A percentile compares a stretch with the other conserved stretches of the same genome.
Evolutionary conservation across 2,113 vertebrate species (phyloP).

Genomic region (Malurus melanocephalus): DNA sequence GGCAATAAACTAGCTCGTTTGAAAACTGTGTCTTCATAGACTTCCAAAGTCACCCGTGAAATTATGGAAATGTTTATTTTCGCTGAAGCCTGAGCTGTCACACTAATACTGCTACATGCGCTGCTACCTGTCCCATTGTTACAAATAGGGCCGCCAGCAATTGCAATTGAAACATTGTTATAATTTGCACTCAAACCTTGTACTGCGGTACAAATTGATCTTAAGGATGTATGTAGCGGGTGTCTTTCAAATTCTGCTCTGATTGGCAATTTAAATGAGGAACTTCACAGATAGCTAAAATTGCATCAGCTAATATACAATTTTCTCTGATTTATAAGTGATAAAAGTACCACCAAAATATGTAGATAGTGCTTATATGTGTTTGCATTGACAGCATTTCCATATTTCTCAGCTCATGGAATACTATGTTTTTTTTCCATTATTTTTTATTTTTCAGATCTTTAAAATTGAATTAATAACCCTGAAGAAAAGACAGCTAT

Average conservation of each 20-base stretch:
- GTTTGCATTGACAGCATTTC: background rate
- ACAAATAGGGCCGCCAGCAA: background rate
- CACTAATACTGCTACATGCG: background rate
- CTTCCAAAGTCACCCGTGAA: background rate
- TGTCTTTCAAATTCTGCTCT: background rate
- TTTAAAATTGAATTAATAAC: background rate
- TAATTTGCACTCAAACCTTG: background rate
- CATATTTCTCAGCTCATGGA: background rate
- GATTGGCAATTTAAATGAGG: background rate
- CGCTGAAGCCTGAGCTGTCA: background rate
- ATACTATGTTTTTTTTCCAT: background rate
- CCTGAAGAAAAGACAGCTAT: background rate
- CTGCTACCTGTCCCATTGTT: background rate
- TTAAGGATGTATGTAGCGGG: background rate
- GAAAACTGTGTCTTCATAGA: background rate
- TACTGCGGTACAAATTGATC: background rate
- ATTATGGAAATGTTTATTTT: background rate
- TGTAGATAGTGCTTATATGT: background rate
- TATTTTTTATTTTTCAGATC: background rate
- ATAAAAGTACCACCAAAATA: background rate
- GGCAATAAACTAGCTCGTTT: background rate
- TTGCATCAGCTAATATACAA: background rate
- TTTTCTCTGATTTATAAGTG: background rate
- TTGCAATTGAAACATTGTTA: background rate
- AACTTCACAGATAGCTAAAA: background rate